A percentile compares a stretch with the other conserved stretches of the same genome.
These are phyloP conservation scores for Euborellia annulipes DNA, from an alignment of 1,140 invertebrate species.

Conservation along the genomic window DNA sequence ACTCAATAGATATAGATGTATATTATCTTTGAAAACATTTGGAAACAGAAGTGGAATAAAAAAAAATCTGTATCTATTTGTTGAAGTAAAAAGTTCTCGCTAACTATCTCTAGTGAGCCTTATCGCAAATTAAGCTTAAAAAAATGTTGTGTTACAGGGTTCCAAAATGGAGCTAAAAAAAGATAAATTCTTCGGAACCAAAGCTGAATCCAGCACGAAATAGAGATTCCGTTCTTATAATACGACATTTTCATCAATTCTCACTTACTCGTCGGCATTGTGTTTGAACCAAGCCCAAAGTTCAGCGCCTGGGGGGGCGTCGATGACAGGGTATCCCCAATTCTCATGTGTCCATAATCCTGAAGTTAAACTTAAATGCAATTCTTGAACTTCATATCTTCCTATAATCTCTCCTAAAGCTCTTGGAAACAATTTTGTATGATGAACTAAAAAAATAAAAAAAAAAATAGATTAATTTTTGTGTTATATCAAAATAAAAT, in stretches of 20 bases:
- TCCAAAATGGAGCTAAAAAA: too few species aligned
- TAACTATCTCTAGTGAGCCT: too few species aligned
- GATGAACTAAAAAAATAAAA: constrained; percentile 42
- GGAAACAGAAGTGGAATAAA: too few species aligned
- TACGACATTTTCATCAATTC: too few species aligned
- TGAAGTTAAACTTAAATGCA: constrained; percentile 82
- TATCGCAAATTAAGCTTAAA: neutral
- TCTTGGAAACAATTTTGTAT: constrained; percentile 78
- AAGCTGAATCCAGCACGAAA: neutral
- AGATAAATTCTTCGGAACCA: neutral
- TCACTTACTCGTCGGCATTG: constrained; percentile 30
- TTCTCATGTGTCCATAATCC: constrained; percentile 82
- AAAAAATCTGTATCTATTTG: too few species aligned
- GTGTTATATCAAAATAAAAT: neutral
- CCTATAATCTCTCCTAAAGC: constrained; percentile 79
- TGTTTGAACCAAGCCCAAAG: constrained; percentile 80
- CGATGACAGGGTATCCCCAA: constrained; percentile 81
- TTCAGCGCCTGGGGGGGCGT: constrained; percentile 83
- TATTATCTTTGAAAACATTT: too few species aligned
- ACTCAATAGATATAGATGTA: too few species aligned
- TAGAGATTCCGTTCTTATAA: too few species aligned
- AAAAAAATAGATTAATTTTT: neutral
- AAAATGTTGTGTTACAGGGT: neutral
- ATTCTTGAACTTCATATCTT: constrained; percentile 68
- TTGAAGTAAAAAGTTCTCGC: too few species aligned